Percentiles rank a stretch among this genome's conserved stretches.
These are phyloP conservation scores for Limnephilus lunatus DNA, from an alignment of 2,888 invertebrate species.

Conservation along the genomic window DNA sequence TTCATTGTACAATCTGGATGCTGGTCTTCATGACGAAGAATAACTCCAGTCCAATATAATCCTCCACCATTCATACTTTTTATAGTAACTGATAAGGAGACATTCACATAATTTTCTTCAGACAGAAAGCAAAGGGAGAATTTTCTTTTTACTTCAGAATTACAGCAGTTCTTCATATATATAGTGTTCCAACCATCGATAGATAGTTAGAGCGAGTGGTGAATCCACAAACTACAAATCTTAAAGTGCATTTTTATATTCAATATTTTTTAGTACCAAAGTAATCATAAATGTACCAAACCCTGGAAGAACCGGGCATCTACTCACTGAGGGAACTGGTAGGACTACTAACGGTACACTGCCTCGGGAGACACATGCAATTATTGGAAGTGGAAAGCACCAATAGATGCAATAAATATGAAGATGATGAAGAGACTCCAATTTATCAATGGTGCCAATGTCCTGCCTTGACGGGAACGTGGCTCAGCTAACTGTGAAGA, in stretches of 20 bases:
- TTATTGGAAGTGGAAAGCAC: too few relatives aligned
- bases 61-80: not conserved
- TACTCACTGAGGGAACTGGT: too few relatives aligned
- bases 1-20: not conserved
- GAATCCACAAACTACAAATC: not conserved
- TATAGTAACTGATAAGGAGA: not conserved
- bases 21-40: not conserved
- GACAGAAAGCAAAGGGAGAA: not conserved
- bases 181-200: not conserved
- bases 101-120: not conserved
- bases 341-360: too few relatives aligned
- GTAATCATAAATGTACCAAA: too few relatives aligned
- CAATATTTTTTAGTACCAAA: not conserved
- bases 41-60: not conserved
- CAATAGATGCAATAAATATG: too few relatives aligned
- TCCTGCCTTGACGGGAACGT: too few relatives aligned
- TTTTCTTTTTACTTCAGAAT: not conserved
- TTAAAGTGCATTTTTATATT: not conserved
- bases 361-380: too few relatives aligned
- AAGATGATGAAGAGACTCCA: too few relatives aligned
- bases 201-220: not conserved
- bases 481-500: too few relatives aligned
- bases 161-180: too few relatives aligned
- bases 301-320: too few relatives aligned
- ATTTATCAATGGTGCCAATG: too few relatives aligned